These are phyloP conservation scores for Microplitis mediator DNA, from an alignment of 1,140 invertebrate species.

Conservation along the genomic window DNA sequence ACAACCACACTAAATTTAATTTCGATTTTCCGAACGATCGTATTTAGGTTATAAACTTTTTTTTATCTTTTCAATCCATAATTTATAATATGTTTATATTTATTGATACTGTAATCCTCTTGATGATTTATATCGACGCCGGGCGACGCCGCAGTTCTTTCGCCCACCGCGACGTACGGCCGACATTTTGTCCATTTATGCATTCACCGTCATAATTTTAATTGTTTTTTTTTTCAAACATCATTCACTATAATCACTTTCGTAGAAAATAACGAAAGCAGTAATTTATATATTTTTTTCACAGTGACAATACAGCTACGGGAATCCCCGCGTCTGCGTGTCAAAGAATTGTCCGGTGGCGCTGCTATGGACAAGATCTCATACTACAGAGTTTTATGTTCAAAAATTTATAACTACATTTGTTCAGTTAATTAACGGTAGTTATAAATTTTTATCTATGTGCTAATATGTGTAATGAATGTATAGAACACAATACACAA, in stretches of 20 bases:
- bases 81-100: background rate
- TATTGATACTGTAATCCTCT: conserved; percentile 11
- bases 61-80: conserved; percentile 10
- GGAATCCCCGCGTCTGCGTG: background rate
- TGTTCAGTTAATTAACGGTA: background rate
- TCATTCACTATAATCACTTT: conserved; percentile 5
- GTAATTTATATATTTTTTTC: background rate
- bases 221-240: conserved; percentile 19
- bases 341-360: background rate
- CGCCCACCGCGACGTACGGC: conserved; percentile 60
- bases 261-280: conserved; percentile 15
- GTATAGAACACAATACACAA: background rate
- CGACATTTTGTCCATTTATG: conserved; percentile 58
- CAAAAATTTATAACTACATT: background rate
- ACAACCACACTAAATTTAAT: background rate
- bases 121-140: conserved; percentile 40
- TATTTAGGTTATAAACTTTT: background rate
- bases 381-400: background rate
- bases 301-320: background rate
- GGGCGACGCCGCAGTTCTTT: conserved; percentile 61
- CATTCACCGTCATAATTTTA: conserved; percentile 34
- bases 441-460: background rate
- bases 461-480: background rate
- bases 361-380: conserved; percentile 13
- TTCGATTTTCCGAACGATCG: background rate